Evolutionary conservation across 1,140 invertebrate genomes (phyloP), one percentile per base, ranked within the genome.

Genomic region (Drosophila tani): DNA sequence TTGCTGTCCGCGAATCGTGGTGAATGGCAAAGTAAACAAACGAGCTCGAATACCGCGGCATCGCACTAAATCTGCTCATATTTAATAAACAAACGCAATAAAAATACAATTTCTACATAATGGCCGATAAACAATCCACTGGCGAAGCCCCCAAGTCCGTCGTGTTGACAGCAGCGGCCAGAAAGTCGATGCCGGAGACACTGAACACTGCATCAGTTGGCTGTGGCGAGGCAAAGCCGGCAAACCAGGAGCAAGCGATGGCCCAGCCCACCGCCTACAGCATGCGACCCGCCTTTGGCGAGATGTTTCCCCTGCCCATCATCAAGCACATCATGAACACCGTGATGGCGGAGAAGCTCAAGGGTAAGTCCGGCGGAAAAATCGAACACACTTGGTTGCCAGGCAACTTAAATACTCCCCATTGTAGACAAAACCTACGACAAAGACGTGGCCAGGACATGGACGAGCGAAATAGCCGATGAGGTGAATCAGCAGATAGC

Each of bases 241-340:
- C 74, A 47, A 75, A 84, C 11, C 38, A 46, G n/a, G 82, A 86
- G 11, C 49, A 50, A 5, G 19, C 46, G 6, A n/a, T 15, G n/a
- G 51, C 3, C 4, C 81, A 83, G 40, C 73, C 82, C 11, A 70
- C 82, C 47, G 79, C 86, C 0, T 90, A 91, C 67, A 90, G 79
- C 53, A 91, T 90, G 85, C 85, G 85, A 9, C 85, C 85, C 2
- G 82, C 79, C 11, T 90, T 90, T 63, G 85, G 85, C 0, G 85
- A 90, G 73, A 85, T 81, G 32, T 90, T 90, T 53, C 85, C 85
- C 3, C 58, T 90, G 65, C 85, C 85, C 19, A 79, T 71, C 2
- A 56, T 90, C 0, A 90, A 74, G 29, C 68, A 24, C 53, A 90
- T 90, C 11, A 90, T 90, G 29, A 90, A 66, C 41, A 79, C 17